Conservation (phyloP, 1,140 invertebrate genomes). For the Drosophila subobscura region DNA sequence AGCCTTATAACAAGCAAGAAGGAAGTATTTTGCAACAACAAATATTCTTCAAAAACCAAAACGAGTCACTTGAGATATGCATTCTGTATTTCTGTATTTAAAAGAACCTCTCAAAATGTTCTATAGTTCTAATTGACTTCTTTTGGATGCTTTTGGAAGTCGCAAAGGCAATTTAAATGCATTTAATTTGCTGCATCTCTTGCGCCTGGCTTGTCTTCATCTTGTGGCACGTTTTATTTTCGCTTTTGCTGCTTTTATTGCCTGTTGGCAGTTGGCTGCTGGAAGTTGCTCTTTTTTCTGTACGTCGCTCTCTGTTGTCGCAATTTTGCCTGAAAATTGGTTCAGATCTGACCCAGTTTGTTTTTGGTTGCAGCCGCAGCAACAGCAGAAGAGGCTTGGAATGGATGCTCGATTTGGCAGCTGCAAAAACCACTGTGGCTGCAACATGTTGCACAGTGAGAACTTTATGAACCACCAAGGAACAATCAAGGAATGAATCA, state of each 20-base stretch:
- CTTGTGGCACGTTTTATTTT: slow-evolving; percentile 54
- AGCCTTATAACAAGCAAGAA: too few relatives aligned
- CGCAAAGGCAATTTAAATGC: slow-evolving; percentile 56
- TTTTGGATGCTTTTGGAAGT: too few relatives aligned
- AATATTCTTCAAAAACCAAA: too few relatives aligned
- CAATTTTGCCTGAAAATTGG: slow-evolving; percentile 75
- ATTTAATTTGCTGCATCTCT: slow-evolving; percentile 53
- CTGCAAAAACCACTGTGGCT: slow-evolving; percentile 6
- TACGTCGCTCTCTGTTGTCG: slow-evolving; percentile 52
- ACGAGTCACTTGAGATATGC: too few relatives aligned
- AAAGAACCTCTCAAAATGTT: neutral
- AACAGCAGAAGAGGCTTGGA: slow-evolving; percentile 23
- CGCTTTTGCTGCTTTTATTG: slow-evolving; percentile 33
- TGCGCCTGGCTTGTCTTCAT: slow-evolving; percentile 31
- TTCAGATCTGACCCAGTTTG: slow-evolving; percentile 69
- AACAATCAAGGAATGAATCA: neutral
- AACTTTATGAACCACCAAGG: too few relatives aligned
- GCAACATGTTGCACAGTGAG: slow-evolving; percentile 17
- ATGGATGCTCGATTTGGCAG: slow-evolving; percentile 40
- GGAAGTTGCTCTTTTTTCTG: slow-evolving; percentile 27
- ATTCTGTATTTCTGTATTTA: too few relatives aligned
- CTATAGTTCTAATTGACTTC: slow-evolving; percentile 1
- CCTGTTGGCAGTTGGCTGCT: slow-evolving; percentile 3
- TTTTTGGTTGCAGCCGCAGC: slow-evolving; percentile 49
- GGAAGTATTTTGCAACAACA: too few relatives aligned